These are phyloP conservation scores for Bombus cullumanus DNA, from an alignment of 1,140 invertebrate species.

Conservation along the genomic window DNA sequence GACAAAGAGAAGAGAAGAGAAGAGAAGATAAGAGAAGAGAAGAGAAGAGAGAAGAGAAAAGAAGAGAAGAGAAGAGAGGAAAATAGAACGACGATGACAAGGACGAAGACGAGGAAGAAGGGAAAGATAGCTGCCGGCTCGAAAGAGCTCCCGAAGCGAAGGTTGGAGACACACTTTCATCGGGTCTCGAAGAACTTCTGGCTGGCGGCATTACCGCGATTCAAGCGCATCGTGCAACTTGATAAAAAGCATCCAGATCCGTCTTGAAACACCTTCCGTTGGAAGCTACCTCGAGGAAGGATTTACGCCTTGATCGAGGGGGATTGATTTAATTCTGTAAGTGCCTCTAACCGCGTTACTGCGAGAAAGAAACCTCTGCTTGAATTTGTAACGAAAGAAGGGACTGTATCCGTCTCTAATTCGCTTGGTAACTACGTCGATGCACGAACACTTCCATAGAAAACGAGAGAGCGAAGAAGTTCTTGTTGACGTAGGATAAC, in stretches of 20 bases:
- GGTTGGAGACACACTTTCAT: slow-evolving; percentile 47
- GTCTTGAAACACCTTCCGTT: not conserved
- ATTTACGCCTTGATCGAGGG: slow-evolving; percentile 21
- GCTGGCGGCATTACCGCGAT: slow-evolving; percentile 29
- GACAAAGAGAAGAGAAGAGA: slow-evolving; percentile 11
- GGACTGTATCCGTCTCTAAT: not conserved
- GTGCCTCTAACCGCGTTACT: not conserved
- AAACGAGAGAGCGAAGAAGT: not conserved
- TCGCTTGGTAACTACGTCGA: not conserved
- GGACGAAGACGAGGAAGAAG: not conserved
- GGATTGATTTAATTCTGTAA: slow-evolving; percentile 40
- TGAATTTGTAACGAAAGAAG: not conserved
- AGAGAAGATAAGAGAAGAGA: not conserved
- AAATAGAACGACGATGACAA: too few relatives aligned
- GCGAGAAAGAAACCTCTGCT: not conserved
- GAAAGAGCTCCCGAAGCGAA: slow-evolving; percentile 3
- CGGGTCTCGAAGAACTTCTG: slow-evolving; percentile 25
- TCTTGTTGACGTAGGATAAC: not conserved
- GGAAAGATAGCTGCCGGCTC: slow-evolving; percentile 14
- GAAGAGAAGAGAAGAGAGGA: not conserved
- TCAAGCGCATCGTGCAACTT: slow-evolving; percentile 31
- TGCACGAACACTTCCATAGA: not conserved
- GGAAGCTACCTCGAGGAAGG: not conserved
- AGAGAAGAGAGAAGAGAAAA: not conserved
- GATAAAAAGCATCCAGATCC: slow-evolving; percentile 55